These are phyloP conservation scores for Helicoverpa zea DNA, from an alignment of 1,140 invertebrate species.

Conservation along the genomic window DNA sequence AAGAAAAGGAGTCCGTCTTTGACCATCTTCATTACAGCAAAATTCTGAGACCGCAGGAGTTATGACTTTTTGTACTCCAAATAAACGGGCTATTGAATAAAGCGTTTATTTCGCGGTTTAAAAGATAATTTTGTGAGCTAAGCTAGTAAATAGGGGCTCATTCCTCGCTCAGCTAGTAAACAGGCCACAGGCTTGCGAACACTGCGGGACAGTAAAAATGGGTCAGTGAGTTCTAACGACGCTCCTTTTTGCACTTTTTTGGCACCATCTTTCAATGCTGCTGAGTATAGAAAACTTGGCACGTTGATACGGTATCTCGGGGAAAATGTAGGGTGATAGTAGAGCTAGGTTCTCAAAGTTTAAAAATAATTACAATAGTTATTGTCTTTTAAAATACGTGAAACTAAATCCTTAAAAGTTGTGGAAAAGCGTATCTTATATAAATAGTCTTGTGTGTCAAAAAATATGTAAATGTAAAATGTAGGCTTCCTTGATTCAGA, in stretches of 20 bases:
- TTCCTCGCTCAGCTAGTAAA: conserved; percentile 31
- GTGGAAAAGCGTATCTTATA: no score
- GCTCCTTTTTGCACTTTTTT: conserved; percentile 72
- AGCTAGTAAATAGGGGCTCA: no score
- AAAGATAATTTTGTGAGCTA: background rate
- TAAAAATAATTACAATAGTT: background rate
- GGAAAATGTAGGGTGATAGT: conserved; percentile 3
- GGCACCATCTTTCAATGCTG: conserved; percentile 50
- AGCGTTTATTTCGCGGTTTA: background rate
- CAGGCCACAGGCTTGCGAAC: conserved; percentile 26
- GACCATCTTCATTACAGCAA: conserved; percentile 12
- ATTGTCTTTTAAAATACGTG: background rate
- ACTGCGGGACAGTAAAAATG: conserved; percentile 58
- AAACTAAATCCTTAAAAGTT: no score
- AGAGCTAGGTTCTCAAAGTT: background rate
- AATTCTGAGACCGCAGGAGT: conserved; percentile 11
- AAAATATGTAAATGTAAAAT: no score
- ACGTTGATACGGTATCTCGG: conserved; percentile 31
- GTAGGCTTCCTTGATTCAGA: no score
- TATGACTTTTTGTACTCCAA: background rate
- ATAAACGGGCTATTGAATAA: background rate
- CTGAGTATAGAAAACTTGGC: conserved; percentile 24
- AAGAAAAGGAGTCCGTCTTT: conserved; percentile 1
- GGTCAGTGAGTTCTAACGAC: conserved; percentile 71
- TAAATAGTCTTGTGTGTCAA: no score